Evolutionary conservation across 1,140 invertebrate species (phyloP).

Genomic region (Linepithema humile): DNA sequence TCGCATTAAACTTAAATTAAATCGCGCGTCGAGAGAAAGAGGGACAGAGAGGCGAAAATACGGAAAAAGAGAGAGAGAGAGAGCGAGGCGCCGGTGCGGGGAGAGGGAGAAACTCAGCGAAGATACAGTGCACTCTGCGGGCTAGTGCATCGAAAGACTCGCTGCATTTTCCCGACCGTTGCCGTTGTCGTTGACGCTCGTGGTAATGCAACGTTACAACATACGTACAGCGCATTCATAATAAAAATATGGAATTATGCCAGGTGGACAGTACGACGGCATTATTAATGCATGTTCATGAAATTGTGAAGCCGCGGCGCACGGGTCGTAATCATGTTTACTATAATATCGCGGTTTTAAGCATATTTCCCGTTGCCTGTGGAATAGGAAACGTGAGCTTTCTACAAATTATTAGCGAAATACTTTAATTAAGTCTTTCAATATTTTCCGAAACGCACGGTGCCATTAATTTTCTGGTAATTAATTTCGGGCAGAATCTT

Average conservation of each 20-base stretch:
- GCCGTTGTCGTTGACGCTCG: constrained; percentile 19
- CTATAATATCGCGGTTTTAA: background rate
- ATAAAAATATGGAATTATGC: constrained; percentile 48
- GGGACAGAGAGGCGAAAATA: background rate
- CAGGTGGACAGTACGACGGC: background rate
- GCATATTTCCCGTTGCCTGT: background rate
- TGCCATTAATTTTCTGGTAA: background rate
- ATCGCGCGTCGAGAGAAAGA: constrained; percentile 34
- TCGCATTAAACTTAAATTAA: constrained; percentile 54
- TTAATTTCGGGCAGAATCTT: background rate
- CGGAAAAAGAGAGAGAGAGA: background rate
- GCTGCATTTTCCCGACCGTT: constrained; percentile 12
- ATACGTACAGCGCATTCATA: background rate
- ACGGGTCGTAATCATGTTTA: constrained; percentile 24
- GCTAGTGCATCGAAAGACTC: constrained; percentile 39
- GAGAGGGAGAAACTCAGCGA: background rate
- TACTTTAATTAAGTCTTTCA: constrained; percentile 1
- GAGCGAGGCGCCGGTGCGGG: background rate
- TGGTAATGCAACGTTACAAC: constrained; percentile 14
- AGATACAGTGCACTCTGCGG: constrained; percentile 25
- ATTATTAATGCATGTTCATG: constrained; percentile 39
- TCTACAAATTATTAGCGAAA: background rate
- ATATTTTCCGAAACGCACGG: background rate
- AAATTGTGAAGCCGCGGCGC: constrained; percentile 24
- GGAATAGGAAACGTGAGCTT: background rate